Percentiles rank a stretch among this genome's conserved stretches.
Conservation (phyloP, 2,888 invertebrate genomes). For the Acrobasis repandana region DNA sequence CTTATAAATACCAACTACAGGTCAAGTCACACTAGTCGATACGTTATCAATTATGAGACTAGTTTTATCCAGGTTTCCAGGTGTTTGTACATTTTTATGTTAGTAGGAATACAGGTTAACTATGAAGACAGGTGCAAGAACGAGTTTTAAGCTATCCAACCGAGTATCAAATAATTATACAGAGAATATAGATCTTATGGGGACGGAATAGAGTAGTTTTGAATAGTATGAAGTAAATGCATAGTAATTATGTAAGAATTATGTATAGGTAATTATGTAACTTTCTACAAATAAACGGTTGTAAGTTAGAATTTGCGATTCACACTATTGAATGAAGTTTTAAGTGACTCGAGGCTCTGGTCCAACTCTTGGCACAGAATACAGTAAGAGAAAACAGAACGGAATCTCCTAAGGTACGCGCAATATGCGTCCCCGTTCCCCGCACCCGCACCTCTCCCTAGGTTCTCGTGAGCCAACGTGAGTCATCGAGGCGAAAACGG, state of each 20-base stretch:
- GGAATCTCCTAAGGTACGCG: too few relatives aligned
- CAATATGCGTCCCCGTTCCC: too few relatives aligned
- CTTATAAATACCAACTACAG: neutral
- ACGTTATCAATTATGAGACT: constrained; percentile 19
- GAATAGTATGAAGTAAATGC: neutral
- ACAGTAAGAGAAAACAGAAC: too few relatives aligned
- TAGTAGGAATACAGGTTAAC: constrained; percentile 72
- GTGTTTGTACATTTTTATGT: constrained; percentile 65
- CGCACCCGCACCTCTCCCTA: too few relatives aligned
- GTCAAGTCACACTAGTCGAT: neutral
- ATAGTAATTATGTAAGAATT: constrained; percentile 10
- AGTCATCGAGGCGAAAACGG: too few relatives aligned
- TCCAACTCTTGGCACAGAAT: too few relatives aligned
- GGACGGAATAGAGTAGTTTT: neutral
- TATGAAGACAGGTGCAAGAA: constrained; percentile 57
- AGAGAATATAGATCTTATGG: neutral
- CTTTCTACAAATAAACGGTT: constrained; percentile 3
- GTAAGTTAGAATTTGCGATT: constrained; percentile 1
- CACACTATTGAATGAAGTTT: neutral
- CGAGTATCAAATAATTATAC: neutral
- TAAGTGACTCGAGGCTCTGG: too few relatives aligned
- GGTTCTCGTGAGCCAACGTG: too few relatives aligned
- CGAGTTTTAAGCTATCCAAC: constrained; percentile 6
- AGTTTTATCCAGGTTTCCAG: constrained; percentile 52
- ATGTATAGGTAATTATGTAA: constrained; percentile 7